Evolutionary conservation across 2,113 vertebrate species (phyloP).

Genomic region (Suncus etruscus): DNA sequence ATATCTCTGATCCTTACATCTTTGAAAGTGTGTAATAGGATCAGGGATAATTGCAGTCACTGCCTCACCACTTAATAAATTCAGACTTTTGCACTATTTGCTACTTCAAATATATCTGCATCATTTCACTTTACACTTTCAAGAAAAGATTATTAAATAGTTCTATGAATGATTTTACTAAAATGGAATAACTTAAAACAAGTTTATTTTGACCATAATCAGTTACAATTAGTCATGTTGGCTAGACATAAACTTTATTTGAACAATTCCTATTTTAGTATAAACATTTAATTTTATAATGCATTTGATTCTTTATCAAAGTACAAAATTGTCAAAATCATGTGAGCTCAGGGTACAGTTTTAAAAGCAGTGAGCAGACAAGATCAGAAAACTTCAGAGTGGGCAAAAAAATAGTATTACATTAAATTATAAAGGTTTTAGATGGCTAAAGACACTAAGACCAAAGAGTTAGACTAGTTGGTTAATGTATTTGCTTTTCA

Average conservation of each 20-base stretch:
- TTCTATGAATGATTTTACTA: neutral
- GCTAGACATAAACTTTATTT: conserved; percentile 27
- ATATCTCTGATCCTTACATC: neutral
- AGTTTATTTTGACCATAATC: conserved; percentile 36
- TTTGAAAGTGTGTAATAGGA: neutral
- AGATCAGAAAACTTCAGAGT: no score
- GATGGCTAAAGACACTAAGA: no score
- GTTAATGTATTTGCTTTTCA: no score
- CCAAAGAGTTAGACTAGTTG: no score
- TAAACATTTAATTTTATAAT: conserved; percentile 11
- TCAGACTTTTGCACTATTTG: neutral
- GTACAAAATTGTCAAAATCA: neutral
- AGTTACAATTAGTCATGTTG: neutral
- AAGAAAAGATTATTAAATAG: neutral
- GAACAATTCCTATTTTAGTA: neutral
- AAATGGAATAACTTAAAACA: neutral
- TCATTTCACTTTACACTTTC: neutral
- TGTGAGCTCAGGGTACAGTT: conserved; percentile 22
- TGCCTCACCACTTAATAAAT: neutral
- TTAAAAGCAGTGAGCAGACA: conserved; percentile 1
- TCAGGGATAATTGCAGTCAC: neutral
- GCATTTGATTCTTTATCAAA: conserved; percentile 10
- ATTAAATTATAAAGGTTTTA: no score
- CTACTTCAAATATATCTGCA: neutral
- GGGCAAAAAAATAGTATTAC: no score